Conservation (phyloP, 1,140 invertebrate genomes). For the Acromyrmex echinatior region DNA sequence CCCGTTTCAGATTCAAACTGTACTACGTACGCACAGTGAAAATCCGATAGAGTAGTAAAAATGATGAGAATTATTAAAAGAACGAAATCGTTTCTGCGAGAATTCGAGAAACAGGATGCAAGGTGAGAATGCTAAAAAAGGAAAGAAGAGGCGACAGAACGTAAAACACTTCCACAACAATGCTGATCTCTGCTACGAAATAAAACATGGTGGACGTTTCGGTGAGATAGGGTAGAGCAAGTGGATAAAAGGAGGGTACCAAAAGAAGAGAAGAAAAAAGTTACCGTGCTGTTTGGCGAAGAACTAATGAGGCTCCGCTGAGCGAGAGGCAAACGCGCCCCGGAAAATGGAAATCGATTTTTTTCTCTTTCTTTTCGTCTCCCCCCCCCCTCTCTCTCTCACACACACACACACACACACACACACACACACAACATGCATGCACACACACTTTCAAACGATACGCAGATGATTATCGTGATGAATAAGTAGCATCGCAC, state of each 20-base stretch:
- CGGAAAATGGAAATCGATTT: slow-evolving; percentile 72
- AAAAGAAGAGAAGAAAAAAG: slow-evolving; percentile 33
- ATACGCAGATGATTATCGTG: slow-evolving; percentile 13
- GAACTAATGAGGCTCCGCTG: slow-evolving; percentile 79
- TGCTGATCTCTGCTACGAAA: slow-evolving; percentile 79
- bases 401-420: background rate
- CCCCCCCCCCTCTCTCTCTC: too few species aligned
- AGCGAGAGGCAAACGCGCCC: slow-evolving; percentile 61
- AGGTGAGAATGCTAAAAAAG: slow-evolving; percentile 18
- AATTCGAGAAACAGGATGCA: slow-evolving; percentile 3
- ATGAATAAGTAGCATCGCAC: slow-evolving; percentile 7
- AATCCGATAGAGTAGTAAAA: background rate
- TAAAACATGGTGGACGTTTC: slow-evolving; percentile 74
- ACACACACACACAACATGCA: too few species aligned
- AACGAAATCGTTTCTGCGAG: slow-evolving; percentile 13
- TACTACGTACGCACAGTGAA: background rate
- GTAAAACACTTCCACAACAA: slow-evolving; percentile 81
- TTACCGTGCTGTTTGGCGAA: slow-evolving; percentile 71
- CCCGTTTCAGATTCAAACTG: background rate
- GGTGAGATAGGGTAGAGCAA: slow-evolving; percentile 13
- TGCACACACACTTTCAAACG: background rate
- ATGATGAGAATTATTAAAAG: slow-evolving; percentile 46
- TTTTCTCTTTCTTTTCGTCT: background rate
- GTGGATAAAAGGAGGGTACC: slow-evolving; percentile 32
- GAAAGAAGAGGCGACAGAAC: slow-evolving; percentile 56